Evolutionary conservation across 1,140 invertebrate species (phyloP), one percentile per base, ranked within the genome.

Genomic region (Drosophila tropicalis): DNA sequence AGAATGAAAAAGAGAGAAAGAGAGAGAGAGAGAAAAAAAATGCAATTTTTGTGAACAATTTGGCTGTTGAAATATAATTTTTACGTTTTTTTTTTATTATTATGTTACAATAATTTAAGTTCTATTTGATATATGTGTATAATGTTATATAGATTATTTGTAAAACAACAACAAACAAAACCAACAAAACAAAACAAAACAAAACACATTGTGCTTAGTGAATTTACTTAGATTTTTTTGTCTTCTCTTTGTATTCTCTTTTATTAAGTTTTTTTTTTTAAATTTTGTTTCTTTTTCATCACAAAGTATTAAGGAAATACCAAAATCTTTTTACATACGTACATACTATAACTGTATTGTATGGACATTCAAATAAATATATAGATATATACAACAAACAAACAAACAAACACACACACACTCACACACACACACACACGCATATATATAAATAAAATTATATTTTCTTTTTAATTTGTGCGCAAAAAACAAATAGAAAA

Each of bases 1-100:
- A 70, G 29, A 76, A 4, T 0, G 61, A 25, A 55, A 62, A 57
- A 75, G 55, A 60, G 36, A 74, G 29, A 76, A 32, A 74, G 29
- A 76, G 61, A 25, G 57, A 64, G 62, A 79, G 57, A 63, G 36
- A 74, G 25, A 76, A 77, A 68, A 77, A 71, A 87, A 89, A 89
- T 84, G 84, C 84, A 87, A 89, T 86, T 87, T 87, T 87, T 89
- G 80, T 87, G 77, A 87, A 89, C 80, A 80, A 87, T 89, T 87
- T 87, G 84, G 84, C 84, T 89, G 84, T 87, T 79, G 68, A 87
- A 87, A 83, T 86, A 41, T 75, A 56, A 65, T 76, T 76, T 76
- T 76, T 70, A 69, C 44, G 44, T 51, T 51, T 51, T 29, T 29
- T 51, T 51, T 51, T 29, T 29, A 22, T 76, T 76, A 70, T 76